These are phyloP conservation scores for Hippasteria phrygiana DNA, from an alignment of 53 echinoderm and acorn worm species.

Conservation along the genomic window DNA sequence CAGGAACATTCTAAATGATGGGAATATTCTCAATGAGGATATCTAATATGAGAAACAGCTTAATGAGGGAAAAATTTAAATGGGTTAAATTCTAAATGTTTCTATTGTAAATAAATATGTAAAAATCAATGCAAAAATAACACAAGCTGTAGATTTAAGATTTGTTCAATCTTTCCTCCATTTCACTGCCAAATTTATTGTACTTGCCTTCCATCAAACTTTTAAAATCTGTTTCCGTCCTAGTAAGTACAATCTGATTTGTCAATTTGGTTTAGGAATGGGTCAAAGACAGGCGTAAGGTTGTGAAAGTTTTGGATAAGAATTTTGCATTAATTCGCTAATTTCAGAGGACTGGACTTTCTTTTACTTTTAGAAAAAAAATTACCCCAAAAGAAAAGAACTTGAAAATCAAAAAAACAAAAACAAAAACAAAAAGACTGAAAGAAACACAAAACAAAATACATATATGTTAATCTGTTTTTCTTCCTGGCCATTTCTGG, in stretches of 20 bases:
- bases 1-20: too few species aligned
- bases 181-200: neutral
- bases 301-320: neutral
- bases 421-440: neutral
- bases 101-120: neutral
- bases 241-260: conserved; percentile 24
- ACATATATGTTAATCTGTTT: neutral
- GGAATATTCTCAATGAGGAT: too few species aligned
- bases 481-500: too few species aligned
- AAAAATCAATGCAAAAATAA: neutral
- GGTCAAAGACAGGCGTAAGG: conserved; percentile 62
- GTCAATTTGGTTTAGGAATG: conserved; percentile 17
- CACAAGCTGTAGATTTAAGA: conserved; percentile 1
- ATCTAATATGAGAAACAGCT: too few species aligned
- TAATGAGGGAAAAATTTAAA: too few species aligned
- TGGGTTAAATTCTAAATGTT: too few species aligned
- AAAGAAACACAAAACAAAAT: neutral
- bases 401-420: neutral
- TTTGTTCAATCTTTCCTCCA: neutral
- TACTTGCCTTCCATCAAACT: neutral
- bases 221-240: neutral
- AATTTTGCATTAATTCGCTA: neutral
- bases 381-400: neutral
- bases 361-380: neutral
- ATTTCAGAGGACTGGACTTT: neutral